Evolutionary conservation across 2,888 invertebrate genomes (phyloP).

Genomic region (Phorcus lineatus): DNA sequence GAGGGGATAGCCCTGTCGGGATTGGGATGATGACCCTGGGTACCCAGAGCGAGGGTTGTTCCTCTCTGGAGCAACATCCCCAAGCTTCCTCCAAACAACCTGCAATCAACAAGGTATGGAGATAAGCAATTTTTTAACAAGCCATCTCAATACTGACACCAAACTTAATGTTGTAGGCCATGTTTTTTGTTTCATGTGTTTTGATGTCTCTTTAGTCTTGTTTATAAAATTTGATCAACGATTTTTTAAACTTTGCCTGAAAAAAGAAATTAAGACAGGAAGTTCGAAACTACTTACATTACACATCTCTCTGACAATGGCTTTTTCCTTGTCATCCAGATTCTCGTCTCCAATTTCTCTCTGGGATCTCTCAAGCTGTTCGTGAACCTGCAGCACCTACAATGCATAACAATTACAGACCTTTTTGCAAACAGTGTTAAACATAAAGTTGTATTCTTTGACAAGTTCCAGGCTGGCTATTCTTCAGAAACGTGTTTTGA

Average conservation of each 20-base stretch:
- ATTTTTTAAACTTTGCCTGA: background rate
- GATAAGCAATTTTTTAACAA: too few relatives aligned
- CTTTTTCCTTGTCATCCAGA: constrained; percentile 87
- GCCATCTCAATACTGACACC: background rate
- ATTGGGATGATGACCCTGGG: constrained; percentile 42
- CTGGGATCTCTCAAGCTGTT: constrained; percentile 82
- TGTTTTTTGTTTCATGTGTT: background rate
- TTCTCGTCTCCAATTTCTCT: constrained; percentile 63
- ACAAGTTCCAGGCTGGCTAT: too few relatives aligned
- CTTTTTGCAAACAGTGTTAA: too few relatives aligned
- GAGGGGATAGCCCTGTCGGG: constrained; percentile 23
- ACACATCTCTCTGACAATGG: constrained; percentile 95
- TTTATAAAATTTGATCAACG: background rate
- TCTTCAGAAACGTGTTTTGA: too few relatives aligned
- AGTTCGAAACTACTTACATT: constrained; percentile 80
- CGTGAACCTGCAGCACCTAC: constrained; percentile 87
- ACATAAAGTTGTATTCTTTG: too few relatives aligned
- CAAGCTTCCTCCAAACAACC: constrained; percentile 70
- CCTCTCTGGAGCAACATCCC: constrained; percentile 53
- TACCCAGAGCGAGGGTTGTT: constrained; percentile 44
- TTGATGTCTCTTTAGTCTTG: background rate
- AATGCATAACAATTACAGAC: constrained; percentile 5
- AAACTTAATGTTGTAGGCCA: background rate
- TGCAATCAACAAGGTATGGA: constrained; percentile 35
- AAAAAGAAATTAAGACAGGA: background rate